phyloP scores from a whole-genome alignment of 2,888 invertebrate genomes.

The Ophion costatus region DNA sequence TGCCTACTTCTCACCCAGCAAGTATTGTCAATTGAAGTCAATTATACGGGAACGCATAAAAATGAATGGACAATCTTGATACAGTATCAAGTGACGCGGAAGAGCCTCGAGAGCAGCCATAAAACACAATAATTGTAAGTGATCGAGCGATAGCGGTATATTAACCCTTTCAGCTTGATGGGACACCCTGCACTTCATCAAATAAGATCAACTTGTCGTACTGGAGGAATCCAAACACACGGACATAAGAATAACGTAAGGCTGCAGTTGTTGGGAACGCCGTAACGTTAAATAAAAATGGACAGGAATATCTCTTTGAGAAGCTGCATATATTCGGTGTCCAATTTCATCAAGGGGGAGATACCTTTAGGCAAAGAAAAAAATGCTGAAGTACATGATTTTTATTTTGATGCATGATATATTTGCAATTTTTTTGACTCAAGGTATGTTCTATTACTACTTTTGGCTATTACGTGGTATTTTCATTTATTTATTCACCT shows the following conservation, averaged over 20 bases:
- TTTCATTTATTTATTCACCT: too few relatives aligned
- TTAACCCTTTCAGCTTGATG: background rate
- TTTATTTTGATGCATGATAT: too few relatives aligned
- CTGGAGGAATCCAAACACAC: background rate
- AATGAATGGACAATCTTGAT: background rate
- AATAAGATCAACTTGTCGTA: background rate
- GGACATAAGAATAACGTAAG: background rate
- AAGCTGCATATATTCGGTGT: too few relatives aligned
- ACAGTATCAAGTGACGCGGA: constrained; percentile 26
- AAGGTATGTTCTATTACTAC: too few relatives aligned
- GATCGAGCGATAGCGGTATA: background rate
- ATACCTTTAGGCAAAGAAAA: too few relatives aligned
- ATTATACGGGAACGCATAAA: constrained; percentile 15
- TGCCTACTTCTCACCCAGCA: background rate
- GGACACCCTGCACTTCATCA: background rate
- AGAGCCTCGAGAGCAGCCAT: background rate
- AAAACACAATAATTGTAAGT: background rate
- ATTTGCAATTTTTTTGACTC: too few relatives aligned
- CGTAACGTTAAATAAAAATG: background rate
- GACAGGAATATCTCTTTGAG: background rate
- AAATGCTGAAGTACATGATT: too few relatives aligned
- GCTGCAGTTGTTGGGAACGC: background rate
- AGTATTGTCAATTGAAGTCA: constrained; percentile 55
- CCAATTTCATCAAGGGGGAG: too few relatives aligned
- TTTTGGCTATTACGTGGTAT: too few relatives aligned